Base-by-base conservation (phyloP, 2,888 invertebrate species). In the Lepas anatifera region DNA sequence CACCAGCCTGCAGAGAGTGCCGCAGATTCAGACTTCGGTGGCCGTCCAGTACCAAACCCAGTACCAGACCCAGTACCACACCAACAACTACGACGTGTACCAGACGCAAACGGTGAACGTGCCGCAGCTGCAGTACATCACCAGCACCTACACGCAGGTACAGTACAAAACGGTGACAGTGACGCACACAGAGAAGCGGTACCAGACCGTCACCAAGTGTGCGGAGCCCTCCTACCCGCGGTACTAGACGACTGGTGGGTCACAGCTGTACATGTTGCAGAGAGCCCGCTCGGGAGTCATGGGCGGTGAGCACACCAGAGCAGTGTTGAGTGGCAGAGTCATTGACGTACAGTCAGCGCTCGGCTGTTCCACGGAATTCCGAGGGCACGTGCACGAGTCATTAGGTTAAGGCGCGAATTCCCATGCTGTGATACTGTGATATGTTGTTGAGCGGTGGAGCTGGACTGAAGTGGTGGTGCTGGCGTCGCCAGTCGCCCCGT, bases 351-450 rank as follows among this genome's bases (percentile, higher is more conserved):
- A n/a, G n/a, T n/a, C n/a, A n/a, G n/a, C n/a, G n/a, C n/a, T n/a
- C n/a, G n/a, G n/a, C n/a, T n/a, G n/a, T n/a, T n/a, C n/a, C n/a
- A n/a, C n/a, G n/a, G n/a, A n/a, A n/a, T n/a, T n/a, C n/a, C n/a
- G n/a, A n/a, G n/a, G n/a, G n/a, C n/a, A n/a, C n/a, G 25, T 35
- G 58, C 16, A 32, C 35, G 35, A 58, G 58, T 58, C 58, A 58
- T 58, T 66, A 66, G 66, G 39, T 25, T 66, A 66, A 39, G 66
- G 32, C 66, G 66, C 66, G 66, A 66, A 66, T 66, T 39, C 39
- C 66, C 66, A 66, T 27, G 16, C 66, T 66, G 66, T 66, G 66
- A 66, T 66, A 66, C 41, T 25, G 32, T 64, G 10, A 18, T 16
- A 0, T 27, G 29, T 11, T 58, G 58, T 58, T 58, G 58, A 58